These are phyloP conservation scores for Amphipoea oculea DNA, from an alignment of 2,888 invertebrate species.

Conservation along the genomic window DNA sequence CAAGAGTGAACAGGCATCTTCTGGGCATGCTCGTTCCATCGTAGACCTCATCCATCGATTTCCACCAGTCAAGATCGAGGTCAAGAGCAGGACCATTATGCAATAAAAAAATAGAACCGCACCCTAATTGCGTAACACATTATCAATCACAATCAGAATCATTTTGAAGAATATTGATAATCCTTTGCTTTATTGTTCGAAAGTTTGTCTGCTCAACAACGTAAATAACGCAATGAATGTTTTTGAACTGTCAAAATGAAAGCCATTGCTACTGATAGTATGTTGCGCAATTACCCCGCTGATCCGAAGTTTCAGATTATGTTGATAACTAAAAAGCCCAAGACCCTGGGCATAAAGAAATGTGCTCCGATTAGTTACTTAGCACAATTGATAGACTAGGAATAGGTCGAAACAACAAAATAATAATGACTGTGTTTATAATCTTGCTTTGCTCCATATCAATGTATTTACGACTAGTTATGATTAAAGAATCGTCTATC, in stretches of 20 bases:
- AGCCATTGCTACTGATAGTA: too few relatives aligned
- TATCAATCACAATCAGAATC: too few relatives aligned
- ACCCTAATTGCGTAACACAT: too few relatives aligned
- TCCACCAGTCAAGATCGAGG: neutral
- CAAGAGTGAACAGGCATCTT: neutral
- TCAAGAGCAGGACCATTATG: neutral
- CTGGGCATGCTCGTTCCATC: neutral
- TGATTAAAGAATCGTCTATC: conserved; percentile 41
- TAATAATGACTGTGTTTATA: conserved; percentile 20
- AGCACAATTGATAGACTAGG: neutral
- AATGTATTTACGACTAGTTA: conserved; percentile 22
- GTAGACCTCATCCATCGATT: neutral
- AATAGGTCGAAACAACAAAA: conserved; percentile 9
- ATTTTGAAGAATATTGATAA: too few relatives aligned
- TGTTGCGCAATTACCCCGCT: too few relatives aligned
- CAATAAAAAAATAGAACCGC: too few relatives aligned
- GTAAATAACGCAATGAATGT: too few relatives aligned
- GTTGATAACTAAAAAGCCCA: neutral
- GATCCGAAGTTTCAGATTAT: too few relatives aligned
- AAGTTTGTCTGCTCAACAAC: too few relatives aligned
- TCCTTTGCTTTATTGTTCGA: too few relatives aligned
- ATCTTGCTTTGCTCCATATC: conserved; percentile 22
- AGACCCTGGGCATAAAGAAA: neutral
- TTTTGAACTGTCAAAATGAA: too few relatives aligned
- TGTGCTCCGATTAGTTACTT: conserved; percentile 1